Percentiles rank a stretch among this genome's conserved stretches.
Conservation (phyloP, 2,888 invertebrate genomes). For the Pseudococcus viburni region DNA sequence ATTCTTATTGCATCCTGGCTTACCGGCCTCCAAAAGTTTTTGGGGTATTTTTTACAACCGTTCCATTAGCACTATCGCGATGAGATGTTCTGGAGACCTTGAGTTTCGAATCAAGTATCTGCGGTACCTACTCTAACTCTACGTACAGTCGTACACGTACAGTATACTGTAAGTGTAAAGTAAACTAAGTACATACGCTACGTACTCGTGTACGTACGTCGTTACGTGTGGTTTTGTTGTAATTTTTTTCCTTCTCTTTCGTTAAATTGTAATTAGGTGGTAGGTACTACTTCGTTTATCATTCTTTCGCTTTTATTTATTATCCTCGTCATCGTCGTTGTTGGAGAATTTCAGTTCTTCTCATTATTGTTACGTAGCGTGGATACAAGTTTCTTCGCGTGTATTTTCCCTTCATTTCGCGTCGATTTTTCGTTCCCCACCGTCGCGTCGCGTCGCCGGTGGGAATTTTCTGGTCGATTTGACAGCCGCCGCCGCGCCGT, state of each 20-base stretch:
- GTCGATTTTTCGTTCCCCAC: neutral
- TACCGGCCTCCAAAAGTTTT: neutral
- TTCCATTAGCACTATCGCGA: neutral
- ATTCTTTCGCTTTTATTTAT: neutral
- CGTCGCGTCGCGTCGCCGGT: neutral
- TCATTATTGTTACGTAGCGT: neutral
- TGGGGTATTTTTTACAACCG: neutral
- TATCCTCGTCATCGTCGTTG: neutral
- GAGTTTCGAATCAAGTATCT: neutral
- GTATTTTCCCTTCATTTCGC: neutral
- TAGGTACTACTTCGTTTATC: neutral
- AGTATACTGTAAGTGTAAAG: too few species aligned
- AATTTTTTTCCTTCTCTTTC: neutral
- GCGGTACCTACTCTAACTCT: too few species aligned
- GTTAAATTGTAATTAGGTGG: constrained; percentile 18
- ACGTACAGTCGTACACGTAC: too few species aligned
- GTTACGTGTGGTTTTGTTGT: neutral
- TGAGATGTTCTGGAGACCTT: neutral
- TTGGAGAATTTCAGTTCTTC: constrained; percentile 22
- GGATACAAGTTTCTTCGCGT: neutral
- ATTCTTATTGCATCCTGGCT: neutral
- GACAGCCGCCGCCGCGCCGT: neutral
- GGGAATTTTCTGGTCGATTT: neutral
- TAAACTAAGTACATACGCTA: too few species aligned
- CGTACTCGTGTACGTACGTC: neutral